Percentiles rank a stretch among this genome's conserved stretches.
phyloP scores from a whole-genome alignment of 2,888 invertebrate species.

The Graphium colonna region DNA sequence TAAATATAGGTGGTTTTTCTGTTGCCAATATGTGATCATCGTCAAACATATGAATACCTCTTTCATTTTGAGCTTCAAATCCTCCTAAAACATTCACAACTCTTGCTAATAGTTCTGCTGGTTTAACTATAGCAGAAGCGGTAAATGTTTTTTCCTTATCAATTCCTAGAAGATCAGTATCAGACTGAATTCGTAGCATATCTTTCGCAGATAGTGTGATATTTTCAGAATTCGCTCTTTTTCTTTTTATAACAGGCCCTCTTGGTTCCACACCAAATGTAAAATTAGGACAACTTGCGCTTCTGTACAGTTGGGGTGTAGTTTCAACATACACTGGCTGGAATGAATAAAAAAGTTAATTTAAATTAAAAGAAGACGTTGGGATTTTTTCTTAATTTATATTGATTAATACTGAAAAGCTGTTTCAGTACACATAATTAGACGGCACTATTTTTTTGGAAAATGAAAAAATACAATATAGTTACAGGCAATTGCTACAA shows the following conservation, averaged over 20 bases:
- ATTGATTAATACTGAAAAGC: too few species aligned
- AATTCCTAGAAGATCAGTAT: slow-evolving; percentile 88
- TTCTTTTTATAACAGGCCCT: slow-evolving; percentile 70
- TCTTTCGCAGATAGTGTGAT: slow-evolving; percentile 69
- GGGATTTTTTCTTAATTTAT: too few species aligned
- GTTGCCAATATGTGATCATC: slow-evolving; percentile 87
- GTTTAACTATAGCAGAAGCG: slow-evolving; percentile 85
- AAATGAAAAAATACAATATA: too few species aligned
- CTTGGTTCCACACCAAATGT: slow-evolving; percentile 79
- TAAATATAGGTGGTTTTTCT: slow-evolving; percentile 81
- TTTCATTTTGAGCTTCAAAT: slow-evolving; percentile 70
- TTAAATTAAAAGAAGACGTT: too few species aligned
- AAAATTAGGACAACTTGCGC: slow-evolving; percentile 87
- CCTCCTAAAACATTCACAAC: slow-evolving; percentile 88
- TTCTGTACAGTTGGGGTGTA: slow-evolving; percentile 69
- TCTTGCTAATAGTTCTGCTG: slow-evolving; percentile 86
- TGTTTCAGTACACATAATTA: too few species aligned
- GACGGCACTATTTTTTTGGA: too few species aligned
- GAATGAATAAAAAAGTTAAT: too few species aligned
- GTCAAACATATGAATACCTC: slow-evolving; percentile 84
- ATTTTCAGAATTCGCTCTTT: slow-evolving; percentile 84
- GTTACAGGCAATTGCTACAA: too few species aligned
- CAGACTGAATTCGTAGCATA: slow-evolving; percentile 85
- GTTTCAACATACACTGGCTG: slow-evolving; percentile 89
- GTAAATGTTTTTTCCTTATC: slow-evolving; percentile 89